phyloP scores from a whole-genome alignment of 2,797 vertebrate genomes.

The Anisognathus igniventris region DNA sequence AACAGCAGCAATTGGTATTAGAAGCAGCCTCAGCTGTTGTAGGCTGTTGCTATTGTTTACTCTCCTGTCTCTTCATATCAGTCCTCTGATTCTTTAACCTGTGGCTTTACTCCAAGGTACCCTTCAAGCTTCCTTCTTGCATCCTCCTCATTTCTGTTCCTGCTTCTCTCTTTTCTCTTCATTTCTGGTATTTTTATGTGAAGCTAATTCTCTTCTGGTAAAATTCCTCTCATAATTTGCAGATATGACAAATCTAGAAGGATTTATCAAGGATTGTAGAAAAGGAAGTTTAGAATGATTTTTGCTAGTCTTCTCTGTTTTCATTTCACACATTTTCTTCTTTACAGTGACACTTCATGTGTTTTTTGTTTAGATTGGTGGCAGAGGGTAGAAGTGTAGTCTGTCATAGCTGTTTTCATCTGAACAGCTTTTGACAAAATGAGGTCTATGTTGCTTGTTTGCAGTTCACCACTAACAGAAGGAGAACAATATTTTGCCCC shows the following conservation, averaged over 20 bases:
- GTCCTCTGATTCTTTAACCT: background rate
- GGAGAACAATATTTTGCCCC: background rate
- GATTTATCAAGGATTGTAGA: background rate
- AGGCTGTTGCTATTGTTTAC: background rate
- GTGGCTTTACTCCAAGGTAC: background rate
- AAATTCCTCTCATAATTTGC: background rate
- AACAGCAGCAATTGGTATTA: background rate
- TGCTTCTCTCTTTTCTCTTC: background rate
- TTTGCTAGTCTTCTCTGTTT: background rate
- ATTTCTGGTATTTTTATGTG: background rate
- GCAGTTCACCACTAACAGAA: background rate
- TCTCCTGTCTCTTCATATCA: background rate
- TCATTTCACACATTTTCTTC: background rate
- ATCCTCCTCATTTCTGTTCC: background rate
- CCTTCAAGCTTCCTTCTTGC: background rate
- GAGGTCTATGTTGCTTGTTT: background rate
- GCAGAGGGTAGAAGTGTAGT: background rate
- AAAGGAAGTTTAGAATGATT: background rate
- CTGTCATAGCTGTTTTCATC: background rate
- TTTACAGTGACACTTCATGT: background rate
- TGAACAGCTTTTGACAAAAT: background rate
- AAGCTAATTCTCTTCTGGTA: background rate
- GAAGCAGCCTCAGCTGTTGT: background rate
- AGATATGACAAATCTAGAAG: background rate
- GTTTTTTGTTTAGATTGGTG: background rate